Conservation (phyloP, 2,113 vertebrate species). For the Ursus arctos region DNA sequence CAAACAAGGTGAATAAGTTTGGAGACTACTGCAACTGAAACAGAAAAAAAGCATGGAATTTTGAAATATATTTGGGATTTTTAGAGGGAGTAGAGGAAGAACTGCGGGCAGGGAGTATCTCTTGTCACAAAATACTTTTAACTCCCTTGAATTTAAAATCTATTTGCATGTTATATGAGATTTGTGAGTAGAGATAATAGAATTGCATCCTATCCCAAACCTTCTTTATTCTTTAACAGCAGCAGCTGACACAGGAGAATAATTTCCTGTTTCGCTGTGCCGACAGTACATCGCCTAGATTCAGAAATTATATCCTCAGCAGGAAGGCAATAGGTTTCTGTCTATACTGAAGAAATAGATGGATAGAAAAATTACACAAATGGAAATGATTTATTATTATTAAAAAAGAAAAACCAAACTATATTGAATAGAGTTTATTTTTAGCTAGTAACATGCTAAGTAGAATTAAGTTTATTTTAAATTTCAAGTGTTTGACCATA, state of each 20-base stretch:
- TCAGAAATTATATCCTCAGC: conserved; percentile 74
- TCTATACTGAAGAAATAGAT: conserved; percentile 48
- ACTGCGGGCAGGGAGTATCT: background rate
- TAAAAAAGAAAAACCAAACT: conserved; percentile 12
- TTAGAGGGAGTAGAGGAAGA: background rate
- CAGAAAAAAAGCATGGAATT: background rate
- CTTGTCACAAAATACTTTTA: conserved; percentile 48
- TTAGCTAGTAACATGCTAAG: conserved; percentile 17
- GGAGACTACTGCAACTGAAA: background rate
- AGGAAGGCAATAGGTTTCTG: conserved; percentile 63
- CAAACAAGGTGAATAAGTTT: background rate
- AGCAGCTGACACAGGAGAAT: conserved; percentile 65
- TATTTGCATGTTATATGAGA: conserved; percentile 49
- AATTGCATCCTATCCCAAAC: conserved; percentile 53
- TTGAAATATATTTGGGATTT: background rate
- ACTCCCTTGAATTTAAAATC: conserved; percentile 55
- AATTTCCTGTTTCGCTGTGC: conserved; percentile 78
- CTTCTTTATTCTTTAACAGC: conserved; percentile 48
- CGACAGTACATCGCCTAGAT: conserved; percentile 57
- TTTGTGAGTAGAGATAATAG: conserved; percentile 49
- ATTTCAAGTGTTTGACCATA: conserved; percentile 28
- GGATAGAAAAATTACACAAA: conserved; percentile 47
- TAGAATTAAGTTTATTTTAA: conserved; percentile 51
- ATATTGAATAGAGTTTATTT: conserved; percentile 37
- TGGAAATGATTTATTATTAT: conserved; percentile 33